Conservation (phyloP, 2,113 vertebrate species). For the Cyanoliseus patagonus region DNA sequence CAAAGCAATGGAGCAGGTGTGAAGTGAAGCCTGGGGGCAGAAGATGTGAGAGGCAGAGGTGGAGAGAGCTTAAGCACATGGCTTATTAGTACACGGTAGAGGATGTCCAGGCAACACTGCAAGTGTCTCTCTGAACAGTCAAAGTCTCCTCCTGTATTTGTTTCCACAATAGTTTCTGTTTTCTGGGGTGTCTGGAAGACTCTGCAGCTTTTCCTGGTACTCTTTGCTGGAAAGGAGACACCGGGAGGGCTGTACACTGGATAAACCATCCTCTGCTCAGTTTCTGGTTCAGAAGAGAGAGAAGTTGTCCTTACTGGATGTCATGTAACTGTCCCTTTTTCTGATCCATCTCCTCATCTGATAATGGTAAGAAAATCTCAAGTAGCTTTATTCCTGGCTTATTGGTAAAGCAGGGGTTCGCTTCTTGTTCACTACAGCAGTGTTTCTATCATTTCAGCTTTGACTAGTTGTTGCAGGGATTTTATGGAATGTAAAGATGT, state of each 20-base stretch:
- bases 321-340: not conserved
- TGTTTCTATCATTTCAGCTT: not conserved
- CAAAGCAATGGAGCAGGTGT: not conserved
- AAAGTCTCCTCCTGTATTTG: not conserved
- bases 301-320: not conserved
- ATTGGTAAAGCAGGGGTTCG: not conserved
- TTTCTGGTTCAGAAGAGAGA: not conserved
- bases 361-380: not conserved
- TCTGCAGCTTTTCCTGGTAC: not conserved
- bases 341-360: not conserved
- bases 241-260: not conserved
- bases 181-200: not conserved
- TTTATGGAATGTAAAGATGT: not conserved
- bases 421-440: not conserved
- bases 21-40: not conserved
- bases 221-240: not conserved
- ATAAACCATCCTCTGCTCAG: not conserved
- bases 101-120: not conserved
- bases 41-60: not conserved
- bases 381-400: not conserved
- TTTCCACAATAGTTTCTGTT: not conserved
- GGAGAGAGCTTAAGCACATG: not conserved
- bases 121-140: not conserved
- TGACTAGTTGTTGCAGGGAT: not conserved
- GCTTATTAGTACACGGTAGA: not conserved